These are phyloP conservation scores for Ophion costatus DNA, from an alignment of 2,888 invertebrate species.

Conservation along the genomic window DNA sequence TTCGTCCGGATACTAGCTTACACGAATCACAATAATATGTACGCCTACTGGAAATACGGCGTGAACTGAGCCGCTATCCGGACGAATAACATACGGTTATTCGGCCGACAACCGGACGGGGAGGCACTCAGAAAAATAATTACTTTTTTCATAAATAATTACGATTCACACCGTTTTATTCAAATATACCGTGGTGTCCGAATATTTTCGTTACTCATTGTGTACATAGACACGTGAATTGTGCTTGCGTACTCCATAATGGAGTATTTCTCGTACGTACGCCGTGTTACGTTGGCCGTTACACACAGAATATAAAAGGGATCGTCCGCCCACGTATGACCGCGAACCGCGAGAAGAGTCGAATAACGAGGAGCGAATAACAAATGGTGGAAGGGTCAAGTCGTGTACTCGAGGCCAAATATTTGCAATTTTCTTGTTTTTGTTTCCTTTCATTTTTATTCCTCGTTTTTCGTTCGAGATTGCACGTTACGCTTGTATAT, in stretches of 20 bases:
- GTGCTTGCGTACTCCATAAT: conserved; percentile 32
- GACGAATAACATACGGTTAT: too few species aligned
- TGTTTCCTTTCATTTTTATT: neutral
- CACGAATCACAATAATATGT: too few species aligned
- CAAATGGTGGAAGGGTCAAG: conserved; percentile 64
- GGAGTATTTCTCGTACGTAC: conserved; percentile 37
- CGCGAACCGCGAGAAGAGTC: conserved; percentile 33
- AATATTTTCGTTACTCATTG: too few species aligned
- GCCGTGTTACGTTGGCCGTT: neutral
- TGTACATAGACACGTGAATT: conserved; percentile 18
- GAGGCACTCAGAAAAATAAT: too few species aligned
- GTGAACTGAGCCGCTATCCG: too few species aligned
- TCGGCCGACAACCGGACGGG: too few species aligned
- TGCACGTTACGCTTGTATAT: neutral
- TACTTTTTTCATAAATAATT: too few species aligned
- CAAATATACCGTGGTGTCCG: too few species aligned
- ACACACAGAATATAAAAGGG: conserved; percentile 19
- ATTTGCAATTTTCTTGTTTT: conserved; percentile 37
- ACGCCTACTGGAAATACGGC: too few species aligned
- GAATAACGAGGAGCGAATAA: conserved; percentile 62
- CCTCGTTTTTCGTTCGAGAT: neutral
- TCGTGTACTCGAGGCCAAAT: conserved; percentile 47
- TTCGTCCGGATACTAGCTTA: too few species aligned
- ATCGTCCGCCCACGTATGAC: conserved; percentile 15
- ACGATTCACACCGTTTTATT: too few species aligned